phyloP scores from a whole-genome alignment of 2,113 vertebrate species.

The Muntiacus reevesi region DNA sequence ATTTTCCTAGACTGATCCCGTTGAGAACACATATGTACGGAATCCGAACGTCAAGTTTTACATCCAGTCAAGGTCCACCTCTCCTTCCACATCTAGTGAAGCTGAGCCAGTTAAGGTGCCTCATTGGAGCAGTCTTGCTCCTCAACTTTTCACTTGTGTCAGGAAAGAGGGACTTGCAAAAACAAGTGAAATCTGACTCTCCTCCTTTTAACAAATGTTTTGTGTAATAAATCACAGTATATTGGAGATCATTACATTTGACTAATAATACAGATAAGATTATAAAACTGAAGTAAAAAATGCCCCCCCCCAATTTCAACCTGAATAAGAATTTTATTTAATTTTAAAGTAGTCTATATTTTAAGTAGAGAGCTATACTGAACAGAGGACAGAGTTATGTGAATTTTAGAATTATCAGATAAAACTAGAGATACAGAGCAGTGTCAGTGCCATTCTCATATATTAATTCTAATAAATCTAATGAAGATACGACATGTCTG shows the following conservation, averaged over 20 bases:
- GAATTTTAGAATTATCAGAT: not conserved
- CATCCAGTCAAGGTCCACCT: constrained; percentile 89
- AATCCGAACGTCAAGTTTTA: constrained; percentile 90
- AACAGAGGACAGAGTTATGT: not conserved
- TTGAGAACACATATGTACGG: constrained; percentile 90
- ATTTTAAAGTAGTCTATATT: not conserved
- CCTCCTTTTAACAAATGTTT: not conserved
- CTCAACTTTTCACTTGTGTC: constrained; percentile 37
- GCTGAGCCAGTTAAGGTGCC: constrained; percentile 92
- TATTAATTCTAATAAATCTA: constrained; percentile 16
- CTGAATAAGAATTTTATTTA: not conserved
- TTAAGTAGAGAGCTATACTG: not conserved
- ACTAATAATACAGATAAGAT: not conserved
- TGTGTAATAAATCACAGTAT: not conserved
- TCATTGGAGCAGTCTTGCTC: constrained; percentile 27
- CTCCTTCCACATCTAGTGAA: constrained; percentile 92
- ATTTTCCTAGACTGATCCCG: constrained; percentile 88
- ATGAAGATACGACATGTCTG: not conserved
- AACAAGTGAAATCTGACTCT: constrained; percentile 27
- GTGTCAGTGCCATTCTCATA: not conserved
- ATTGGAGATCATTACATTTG: not conserved
- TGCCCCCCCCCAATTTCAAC: not conserved
- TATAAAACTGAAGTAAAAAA: not conserved
- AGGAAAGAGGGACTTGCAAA: constrained; percentile 32
- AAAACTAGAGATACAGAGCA: not conserved